These are phyloP conservation scores for Drosophila burlai DNA, from an alignment of 1,140 invertebrate genomes.

Conservation along the genomic window DNA sequence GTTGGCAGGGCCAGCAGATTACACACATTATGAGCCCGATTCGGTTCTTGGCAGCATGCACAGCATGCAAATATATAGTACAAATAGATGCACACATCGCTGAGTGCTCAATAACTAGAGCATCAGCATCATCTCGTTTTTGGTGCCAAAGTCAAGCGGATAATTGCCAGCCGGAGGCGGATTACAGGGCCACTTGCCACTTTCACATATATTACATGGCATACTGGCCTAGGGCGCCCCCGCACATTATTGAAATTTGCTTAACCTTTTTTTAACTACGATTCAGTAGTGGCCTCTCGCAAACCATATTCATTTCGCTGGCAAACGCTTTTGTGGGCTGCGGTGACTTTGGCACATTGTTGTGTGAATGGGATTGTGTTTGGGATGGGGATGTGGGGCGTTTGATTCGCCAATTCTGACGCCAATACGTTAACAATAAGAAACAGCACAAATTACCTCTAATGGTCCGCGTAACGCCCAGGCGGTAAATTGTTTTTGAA, in stretches of 20 bases:
- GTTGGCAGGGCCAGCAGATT: slow-evolving; percentile 38
- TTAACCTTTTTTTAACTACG: slow-evolving; percentile 65
- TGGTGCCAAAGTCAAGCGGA: slow-evolving; percentile 70
- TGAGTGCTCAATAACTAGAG: slow-evolving; percentile 35
- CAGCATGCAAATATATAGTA: slow-evolving; percentile 12
- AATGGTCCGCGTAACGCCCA: slow-evolving; percentile 49
- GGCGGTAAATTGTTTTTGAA: slow-evolving; percentile 39
- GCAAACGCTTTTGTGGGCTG: slow-evolving; percentile 37
- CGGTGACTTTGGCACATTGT: slow-evolving; percentile 17
- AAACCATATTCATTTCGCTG: slow-evolving; percentile 37
- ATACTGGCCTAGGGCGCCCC: slow-evolving; percentile 36
- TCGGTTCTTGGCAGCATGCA: slow-evolving; percentile 35
- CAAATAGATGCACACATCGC: slow-evolving; percentile 5
- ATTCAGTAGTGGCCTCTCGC: slow-evolving; percentile 49
- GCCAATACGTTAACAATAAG: slow-evolving; percentile 55
- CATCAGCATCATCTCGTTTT: slow-evolving; percentile 25
- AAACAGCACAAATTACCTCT: slow-evolving; percentile 38
- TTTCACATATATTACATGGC: slow-evolving; percentile 36
- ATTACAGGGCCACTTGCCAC: slow-evolving; percentile 56
- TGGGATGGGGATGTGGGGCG: slow-evolving; percentile 46
- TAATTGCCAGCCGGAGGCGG: slow-evolving; percentile 62
- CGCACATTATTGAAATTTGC: slow-evolving; percentile 54
- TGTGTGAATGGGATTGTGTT: slow-evolving; percentile 15
- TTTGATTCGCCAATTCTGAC: slow-evolving; percentile 58
- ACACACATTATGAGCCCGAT: slow-evolving; percentile 25